Base-by-base conservation (phyloP, 2,797 vertebrate genomes). In the Leptoclinus maculatus region DNA sequence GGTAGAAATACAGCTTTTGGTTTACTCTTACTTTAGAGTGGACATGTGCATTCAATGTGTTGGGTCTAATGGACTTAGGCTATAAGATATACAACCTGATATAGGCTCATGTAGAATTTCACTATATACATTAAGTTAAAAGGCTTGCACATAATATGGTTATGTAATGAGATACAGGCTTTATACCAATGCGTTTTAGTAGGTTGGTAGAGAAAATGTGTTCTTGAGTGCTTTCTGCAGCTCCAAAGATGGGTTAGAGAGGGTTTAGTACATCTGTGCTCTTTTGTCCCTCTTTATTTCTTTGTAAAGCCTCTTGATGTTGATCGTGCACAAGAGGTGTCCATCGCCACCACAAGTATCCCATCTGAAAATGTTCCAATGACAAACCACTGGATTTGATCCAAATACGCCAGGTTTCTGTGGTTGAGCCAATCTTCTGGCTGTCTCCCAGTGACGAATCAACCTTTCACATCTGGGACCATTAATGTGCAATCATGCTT, bases 401-500 rank as follows among this genome's bases (percentile, higher is more conserved):
- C 21, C 17, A 45, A 29, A 54, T 29, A 65, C 16, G 16, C 7
- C 27, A 67, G 45, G 36, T 66, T 80, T 72, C 41, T 56, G 36
- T 25, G 67, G 66, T 59, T 25, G n/a, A 63, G 41, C 47, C 71
- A 34, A 85, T 72, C 69, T 23, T 38, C 39, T 51, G 29, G 32
- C 74, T 68, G 65, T 72, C 59, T 65, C 76, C 47, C 29, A 21
- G 70, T 57, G 60, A 62, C 72, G 67, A 32, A 65, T 83, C 76
- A 74, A 36, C 67, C 43, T 79, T 81, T 63, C 65, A 80, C 71
- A 66, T 67, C 43, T 73, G 66, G 74, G 59, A 77, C 88, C 76
- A 78, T 87, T 83, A 87, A 85, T 86, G 83, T 80, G 69, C 82
- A 59, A 64, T 85, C 64, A 70, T 78, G 82, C 65, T 36, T 66